Conservation (phyloP, 2,113 vertebrate genomes). For the Macquaria ambigua region DNA sequence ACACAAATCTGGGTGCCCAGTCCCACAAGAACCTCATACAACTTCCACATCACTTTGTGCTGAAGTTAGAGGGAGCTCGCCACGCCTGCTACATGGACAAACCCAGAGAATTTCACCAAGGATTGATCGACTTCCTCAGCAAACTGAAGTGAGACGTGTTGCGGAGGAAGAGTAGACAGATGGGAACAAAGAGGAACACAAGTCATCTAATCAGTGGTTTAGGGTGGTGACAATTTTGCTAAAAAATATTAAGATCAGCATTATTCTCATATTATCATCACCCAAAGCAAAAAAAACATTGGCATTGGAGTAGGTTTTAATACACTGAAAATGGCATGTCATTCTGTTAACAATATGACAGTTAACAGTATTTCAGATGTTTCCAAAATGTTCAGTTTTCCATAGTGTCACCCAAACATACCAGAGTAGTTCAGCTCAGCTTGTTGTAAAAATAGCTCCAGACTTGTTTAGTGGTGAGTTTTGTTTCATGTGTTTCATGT, state of each 20-base stretch:
- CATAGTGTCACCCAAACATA: conserved; percentile 19
- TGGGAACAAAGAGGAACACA: conserved; percentile 14
- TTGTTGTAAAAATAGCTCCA: conserved; percentile 24
- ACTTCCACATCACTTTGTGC: conserved; percentile 87
- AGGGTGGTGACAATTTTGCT: not conserved
- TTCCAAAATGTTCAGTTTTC: not conserved
- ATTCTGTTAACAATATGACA: conserved; percentile 2
- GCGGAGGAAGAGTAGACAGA: conserved; percentile 45
- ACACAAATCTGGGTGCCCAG: conserved; percentile 88
- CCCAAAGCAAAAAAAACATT: conserved; percentile 11
- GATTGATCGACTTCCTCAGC: conserved; percentile 89
- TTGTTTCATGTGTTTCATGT: conserved; percentile 54
- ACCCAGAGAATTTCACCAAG: conserved; percentile 91
- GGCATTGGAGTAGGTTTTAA: not conserved
- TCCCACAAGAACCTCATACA: conserved; percentile 91
- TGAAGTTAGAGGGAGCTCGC: conserved; percentile 85
- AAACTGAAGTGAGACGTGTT: conserved; percentile 78
- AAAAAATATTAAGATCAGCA: not conserved
- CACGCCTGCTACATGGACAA: conserved; percentile 97
- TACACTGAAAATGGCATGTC: conserved; percentile 25
- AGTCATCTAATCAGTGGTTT: not conserved
- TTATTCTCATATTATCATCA: conserved; percentile 1
- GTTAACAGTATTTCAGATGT: conserved; percentile 33
- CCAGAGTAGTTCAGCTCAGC: conserved; percentile 14
- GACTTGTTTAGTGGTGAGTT: conserved; percentile 39